Conservation (phyloP, 2,888 invertebrate species). For the Caenorhabditis uteleia region DNA sequence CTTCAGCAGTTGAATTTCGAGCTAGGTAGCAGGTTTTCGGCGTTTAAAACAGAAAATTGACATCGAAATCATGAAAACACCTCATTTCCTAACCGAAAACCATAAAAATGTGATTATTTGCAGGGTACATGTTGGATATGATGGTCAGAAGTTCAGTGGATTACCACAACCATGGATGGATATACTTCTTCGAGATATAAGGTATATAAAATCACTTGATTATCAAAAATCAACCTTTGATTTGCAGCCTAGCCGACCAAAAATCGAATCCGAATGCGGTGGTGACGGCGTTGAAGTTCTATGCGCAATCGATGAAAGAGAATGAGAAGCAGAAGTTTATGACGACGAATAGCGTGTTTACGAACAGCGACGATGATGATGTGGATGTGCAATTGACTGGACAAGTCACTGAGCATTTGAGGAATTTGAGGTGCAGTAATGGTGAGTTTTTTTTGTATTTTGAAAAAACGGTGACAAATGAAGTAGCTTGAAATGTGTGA, state of each 20-base stretch:
- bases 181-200: conserved; percentile 62
- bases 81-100: background rate
- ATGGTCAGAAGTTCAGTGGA: conserved; percentile 68
- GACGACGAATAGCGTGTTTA: conserved; percentile 58
- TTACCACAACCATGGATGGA: conserved; percentile 68
- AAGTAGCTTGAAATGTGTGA: background rate
- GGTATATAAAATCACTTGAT: conserved; percentile 32
- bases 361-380: conserved; percentile 48
- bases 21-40: too few relatives aligned
- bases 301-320: conserved; percentile 74
- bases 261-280: conserved; percentile 81
- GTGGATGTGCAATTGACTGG: conserved; percentile 54
- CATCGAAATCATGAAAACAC: too few relatives aligned
- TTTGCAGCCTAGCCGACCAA: conserved; percentile 73
- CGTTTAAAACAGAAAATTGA: too few relatives aligned
- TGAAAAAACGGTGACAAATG: background rate
- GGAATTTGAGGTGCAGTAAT: conserved; percentile 37
- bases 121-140: conserved; percentile 66
- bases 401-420: conserved; percentile 52
- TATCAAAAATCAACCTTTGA: background rate
- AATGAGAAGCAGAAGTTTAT: conserved; percentile 64
- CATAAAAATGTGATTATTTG: conserved; percentile 6
- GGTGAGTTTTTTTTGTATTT: conserved; percentile 13
- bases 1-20: too few relatives aligned
- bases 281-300: conserved; percentile 87